Conservation (phyloP, 1,140 invertebrate genomes). For the Pogonomyrmex californicus region DNA sequence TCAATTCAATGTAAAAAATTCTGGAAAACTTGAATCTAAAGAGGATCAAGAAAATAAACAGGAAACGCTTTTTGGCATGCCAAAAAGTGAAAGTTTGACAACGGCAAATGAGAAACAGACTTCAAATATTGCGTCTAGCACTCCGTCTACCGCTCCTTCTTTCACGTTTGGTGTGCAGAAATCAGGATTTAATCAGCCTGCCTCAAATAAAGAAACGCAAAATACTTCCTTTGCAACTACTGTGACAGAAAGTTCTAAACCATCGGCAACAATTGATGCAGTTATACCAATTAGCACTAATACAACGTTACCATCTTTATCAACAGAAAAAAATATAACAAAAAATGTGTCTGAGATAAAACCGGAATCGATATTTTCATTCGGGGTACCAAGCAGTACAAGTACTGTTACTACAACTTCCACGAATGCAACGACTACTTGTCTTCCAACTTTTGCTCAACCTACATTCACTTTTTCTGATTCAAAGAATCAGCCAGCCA, state of each 20-base stretch:
- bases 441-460: conserved; percentile 74
- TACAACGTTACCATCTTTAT: neutral
- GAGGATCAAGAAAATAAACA: conserved; percentile 39
- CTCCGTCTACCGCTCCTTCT: conserved; percentile 16
- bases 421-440: conserved; percentile 63
- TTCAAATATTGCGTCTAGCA: conserved; percentile 19
- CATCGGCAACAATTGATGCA: conserved; percentile 24
- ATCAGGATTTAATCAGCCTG: conserved; percentile 38
- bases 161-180: conserved; percentile 69
- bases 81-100: conserved; percentile 68
- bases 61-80: conserved; percentile 78
- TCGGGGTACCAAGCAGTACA: conserved; percentile 76
- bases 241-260: conserved; percentile 22
- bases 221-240: neutral
- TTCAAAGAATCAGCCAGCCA: conserved; percentile 56
- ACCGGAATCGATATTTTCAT: conserved; percentile 80
- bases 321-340: neutral
- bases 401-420: conserved; percentile 29
- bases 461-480: conserved; percentile 75
- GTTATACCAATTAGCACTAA: neutral
- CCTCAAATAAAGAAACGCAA: conserved; percentile 37
- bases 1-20: conserved; percentile 31
- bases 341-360: conserved; percentile 51
- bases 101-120: conserved; percentile 40
- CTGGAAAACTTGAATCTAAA: conserved; percentile 48